Evolutionary conservation across 2,113 vertebrate genomes (phyloP), one percentile per base, ranked within the genome.

Genomic region (Drymodes brunneopygia): DNA sequence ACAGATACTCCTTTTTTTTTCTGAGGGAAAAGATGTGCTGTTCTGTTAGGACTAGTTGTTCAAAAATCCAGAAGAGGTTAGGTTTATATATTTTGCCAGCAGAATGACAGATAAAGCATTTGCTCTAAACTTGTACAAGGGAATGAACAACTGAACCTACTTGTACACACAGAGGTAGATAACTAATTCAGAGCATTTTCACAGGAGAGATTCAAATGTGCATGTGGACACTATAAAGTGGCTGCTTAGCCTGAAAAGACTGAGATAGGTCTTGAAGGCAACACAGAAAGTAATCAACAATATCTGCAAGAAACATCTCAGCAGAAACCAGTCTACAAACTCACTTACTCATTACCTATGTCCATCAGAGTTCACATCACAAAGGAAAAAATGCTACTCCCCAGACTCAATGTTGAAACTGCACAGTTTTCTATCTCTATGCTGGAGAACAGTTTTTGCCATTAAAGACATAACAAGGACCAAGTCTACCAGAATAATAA

Each of bases 131-230:
- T 8, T 4, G 5, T 86, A 72, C 44, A 75, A 29, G 10, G 23
- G 48, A 88, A 75, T 7, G 38, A 62, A 51, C 19, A 42, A 17
- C n/a, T 83, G 69, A 69, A 64, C 33, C 25, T 25, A 51, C 58
- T 64, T 51, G 48, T 27, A 47, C 36, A 58, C 53, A 48, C 33
- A 33, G 11, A 75, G 33, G 38, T 33, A 50, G 29, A 9, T 81
- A 70, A 90, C 15, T 66, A 94, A 75, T 79, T 82, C 48, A 54
- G n/a, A 94, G 56, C 21, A 27, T 56, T 86, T 69, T 48, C 77
- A 61, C 60, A 53, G 22, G 50, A 61, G 18, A 81, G 18, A 73
- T 69, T 38, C 18, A 44, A 33, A 31, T 12, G 24, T 65, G 25
- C 8, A 4, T 15, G 4, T 33, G 12, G 54, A 77, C n/a, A 20